Percentiles rank a stretch among this genome's conserved stretches.
phyloP scores from a whole-genome alignment of 2,113 vertebrate genomes.

The Procavia capensis region DNA sequence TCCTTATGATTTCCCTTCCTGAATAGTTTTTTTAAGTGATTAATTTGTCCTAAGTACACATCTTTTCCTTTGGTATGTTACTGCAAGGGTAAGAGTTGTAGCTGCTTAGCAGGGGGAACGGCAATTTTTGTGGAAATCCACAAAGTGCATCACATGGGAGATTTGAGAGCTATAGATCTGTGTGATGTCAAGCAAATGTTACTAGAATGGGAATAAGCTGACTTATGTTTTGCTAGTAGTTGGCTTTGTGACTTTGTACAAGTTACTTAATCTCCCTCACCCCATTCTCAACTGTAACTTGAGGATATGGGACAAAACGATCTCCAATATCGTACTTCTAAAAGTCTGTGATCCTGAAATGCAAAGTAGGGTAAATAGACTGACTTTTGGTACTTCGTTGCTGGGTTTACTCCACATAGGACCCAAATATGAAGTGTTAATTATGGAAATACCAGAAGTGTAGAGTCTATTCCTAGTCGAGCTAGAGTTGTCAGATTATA shows the following conservation, averaged over 20 bases:
- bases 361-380: not conserved
- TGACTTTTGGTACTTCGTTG: not conserved
- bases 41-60: not conserved
- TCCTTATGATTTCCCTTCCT: slow-evolving; percentile 21
- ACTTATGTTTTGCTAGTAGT: not conserved
- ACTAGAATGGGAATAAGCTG: not conserved
- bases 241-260: not conserved
- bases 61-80: slow-evolving; percentile 27
- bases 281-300: slow-evolving; percentile 29
- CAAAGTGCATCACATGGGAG: not conserved
- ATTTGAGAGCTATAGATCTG: not conserved
- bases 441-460: not conserved
- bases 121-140: slow-evolving; percentile 9
- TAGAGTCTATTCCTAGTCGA: not conserved
- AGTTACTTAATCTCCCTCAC: not conserved
- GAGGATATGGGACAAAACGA: slow-evolving; percentile 28
- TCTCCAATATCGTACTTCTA: not conserved
- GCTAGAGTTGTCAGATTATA: not conserved
- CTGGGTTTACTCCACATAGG: not conserved
- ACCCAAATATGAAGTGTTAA: not conserved
- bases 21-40: slow-evolving; percentile 34
- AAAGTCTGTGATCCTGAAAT: slow-evolving; percentile 28
- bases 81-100: slow-evolving; percentile 18
- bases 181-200: not conserved
- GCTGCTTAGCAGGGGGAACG: not conserved